phyloP scores from a whole-genome alignment of 2,113 vertebrate genomes.

The Formicarius rufipectus region DNA sequence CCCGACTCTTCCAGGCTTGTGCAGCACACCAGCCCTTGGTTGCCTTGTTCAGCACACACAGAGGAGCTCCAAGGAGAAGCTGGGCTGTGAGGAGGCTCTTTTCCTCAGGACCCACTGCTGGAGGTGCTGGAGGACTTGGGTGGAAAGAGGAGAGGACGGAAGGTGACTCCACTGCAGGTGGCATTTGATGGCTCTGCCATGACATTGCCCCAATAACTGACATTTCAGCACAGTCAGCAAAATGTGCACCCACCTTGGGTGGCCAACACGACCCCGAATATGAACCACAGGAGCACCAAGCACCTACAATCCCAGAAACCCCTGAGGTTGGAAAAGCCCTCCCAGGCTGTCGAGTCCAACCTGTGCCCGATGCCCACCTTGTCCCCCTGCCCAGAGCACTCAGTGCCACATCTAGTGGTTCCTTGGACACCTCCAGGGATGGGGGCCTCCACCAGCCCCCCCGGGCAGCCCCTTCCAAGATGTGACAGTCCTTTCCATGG shows the following conservation, averaged over 20 bases:
- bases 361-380: fast-evolving
- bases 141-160: neutral
- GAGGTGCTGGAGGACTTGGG: neutral
- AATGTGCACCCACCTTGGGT: neutral
- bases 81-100: neutral
- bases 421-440: neutral
- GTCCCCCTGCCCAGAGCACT: neutral
- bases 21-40: neutral
- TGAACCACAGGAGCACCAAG: neutral
- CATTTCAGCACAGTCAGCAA: neutral
- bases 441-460: neutral
- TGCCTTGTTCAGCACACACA: neutral
- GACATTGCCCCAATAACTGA: neutral
- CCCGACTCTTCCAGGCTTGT: too few relatives aligned
- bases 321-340: neutral
- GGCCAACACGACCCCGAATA: neutral
- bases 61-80: neutral
- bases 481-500: neutral
- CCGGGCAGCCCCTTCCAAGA: neutral
- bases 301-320: too few relatives aligned
- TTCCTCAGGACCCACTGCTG: neutral
- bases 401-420: neutral
- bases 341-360: fast-evolving
- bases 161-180: neutral
- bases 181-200: neutral